Evolutionary conservation across 2,113 vertebrate genomes (phyloP), one percentile per base, ranked within the genome.

Genomic region (Macroglossus sobrinus): DNA sequence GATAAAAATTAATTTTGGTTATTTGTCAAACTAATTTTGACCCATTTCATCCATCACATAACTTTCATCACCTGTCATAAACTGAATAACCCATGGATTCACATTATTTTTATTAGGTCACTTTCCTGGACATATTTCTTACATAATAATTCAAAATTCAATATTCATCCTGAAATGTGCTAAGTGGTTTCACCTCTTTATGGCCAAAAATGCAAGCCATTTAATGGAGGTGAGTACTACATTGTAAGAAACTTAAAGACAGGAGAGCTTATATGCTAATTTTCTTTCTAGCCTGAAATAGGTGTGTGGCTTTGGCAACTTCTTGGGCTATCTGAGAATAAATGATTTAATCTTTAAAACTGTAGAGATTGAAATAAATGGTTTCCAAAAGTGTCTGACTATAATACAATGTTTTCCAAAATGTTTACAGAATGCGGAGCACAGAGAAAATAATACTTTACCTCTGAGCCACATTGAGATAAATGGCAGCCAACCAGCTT

Each of bases 1-100:
- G 47, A 89, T 97, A 94, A 97, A 97, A 95, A 93, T 93, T 96
- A 88, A 94, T 96, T 89, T 69, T 40, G 47, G 59, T 74, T 78
- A 91, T 97, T 75, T 89, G 38, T 93, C 72, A 97, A 72, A 71
- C 30, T 92, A 91, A 93, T 96, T 82, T 95, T 95, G 76, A 92
- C 79, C 40, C 91, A n/a, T 72, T 94, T 91, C 47, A 63, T 92
- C 71, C 84, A 78, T 97, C 66, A 50, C 40, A 43, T 82, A 50
- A 53, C 30, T 92, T 82, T 86, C 38, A 90, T 95, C 47, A 93
- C 26, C 63, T 95, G 40, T 81, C 89, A 84, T 63, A 35, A 81
- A 78, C 63, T 85, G 33, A 66, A 89, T 78, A 66, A 43, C 16
- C 28, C 30, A 68, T 79, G 61, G 61, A 78, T 45, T 93, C 61